Evolutionary conservation across 1,140 invertebrate species (phyloP), one percentile per base, ranked within the genome.

Genomic region (Adoxophyes honmai): DNA sequence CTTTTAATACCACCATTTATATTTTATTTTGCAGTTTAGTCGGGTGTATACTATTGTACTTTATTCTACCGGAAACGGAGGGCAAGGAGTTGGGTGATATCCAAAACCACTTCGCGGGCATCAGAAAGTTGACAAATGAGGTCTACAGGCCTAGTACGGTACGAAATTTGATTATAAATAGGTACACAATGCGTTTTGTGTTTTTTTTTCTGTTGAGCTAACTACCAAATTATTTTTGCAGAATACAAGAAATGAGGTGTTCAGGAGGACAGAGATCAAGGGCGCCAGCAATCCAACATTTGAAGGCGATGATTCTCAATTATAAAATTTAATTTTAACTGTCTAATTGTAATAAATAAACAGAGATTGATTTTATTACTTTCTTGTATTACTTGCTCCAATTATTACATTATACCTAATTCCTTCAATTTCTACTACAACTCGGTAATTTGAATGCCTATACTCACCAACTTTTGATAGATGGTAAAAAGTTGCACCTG

Each of bases 1-100:
- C 15, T 13, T 6, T 39, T 35, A 18, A 58, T 52, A 42, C 9
- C 11, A 37, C 52, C 51, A 33, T 53, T 16, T 11, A 16, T 11
- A 28, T 48, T 48, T 8, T 21, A 51, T 48, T 13, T 78, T 78
- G 38, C 66, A 86, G 91, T 53, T 68, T 91, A 8, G 58, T 90
- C 0, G 89, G 91, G 28, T 77, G 85, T 4, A 56, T 90, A 7
- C 87, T 90, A 21, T 91, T 92, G 37, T 89, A 90, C 36, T 89
- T 91, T 48, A 87, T 90, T 57, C 81, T 94, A 38, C 95, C 95
- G 0, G 96, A 98, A 90, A 98, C 96, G 0, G 96, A 97, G 81
- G 94, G 94, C 0, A 93, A 94, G 73, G 93, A 93, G 0, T 81
- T 97, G 2, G 91, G 93, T 62, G 95, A 98, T 81, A 92, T 93